Base-by-base conservation (phyloP, 2,888 invertebrate genomes). In the Orgyia antiqua region DNA sequence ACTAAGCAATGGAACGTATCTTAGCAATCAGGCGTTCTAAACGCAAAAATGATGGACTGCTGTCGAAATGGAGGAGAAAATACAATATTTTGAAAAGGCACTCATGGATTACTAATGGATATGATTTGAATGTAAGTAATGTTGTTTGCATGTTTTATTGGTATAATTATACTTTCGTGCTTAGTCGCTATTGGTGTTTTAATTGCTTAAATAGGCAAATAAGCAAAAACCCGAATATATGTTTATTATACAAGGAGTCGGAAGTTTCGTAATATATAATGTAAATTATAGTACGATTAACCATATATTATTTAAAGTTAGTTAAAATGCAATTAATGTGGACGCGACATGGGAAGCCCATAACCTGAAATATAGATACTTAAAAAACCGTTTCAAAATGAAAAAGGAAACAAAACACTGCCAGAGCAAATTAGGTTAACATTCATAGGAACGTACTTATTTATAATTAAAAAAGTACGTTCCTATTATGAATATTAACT, bases 81-180 rank as follows among this genome's bases (percentile, higher is more conserved):
- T 84, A 72, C 23, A 66, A 68, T 31, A 58, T 74, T 31, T 58
- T 83, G 41, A 67, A 54, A 20, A 77, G 58, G 33, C 65, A 69
- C 8, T 65, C 70, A 10, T 83, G 84, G 83, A 55, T 78, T 19
- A 74, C 68, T 19, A 77, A 65, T 45, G 72, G 79, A 59, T 86
- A 78, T 43, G 77, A 84, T 56, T 67, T 86, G 38, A 71, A 77
- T 42, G 84, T 84, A 44, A 80, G 83, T 77, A 44, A 24, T 30
- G 2, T 20, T 27, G 15, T 15, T 19, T 12, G 10, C 18, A 31
- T 34, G 9, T 13, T 10, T 11, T 30, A 24, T 25, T 28, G 17
- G 1, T 17, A 8, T 26, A 21, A 34, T 27, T 35, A 24, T 13
- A 8, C 21, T 17, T 5, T 26, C 23, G 24, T 33, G 17, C 11